Conservation (phyloP, 2,888 invertebrate genomes). For the Caenorhabditis panamensis region DNA sequence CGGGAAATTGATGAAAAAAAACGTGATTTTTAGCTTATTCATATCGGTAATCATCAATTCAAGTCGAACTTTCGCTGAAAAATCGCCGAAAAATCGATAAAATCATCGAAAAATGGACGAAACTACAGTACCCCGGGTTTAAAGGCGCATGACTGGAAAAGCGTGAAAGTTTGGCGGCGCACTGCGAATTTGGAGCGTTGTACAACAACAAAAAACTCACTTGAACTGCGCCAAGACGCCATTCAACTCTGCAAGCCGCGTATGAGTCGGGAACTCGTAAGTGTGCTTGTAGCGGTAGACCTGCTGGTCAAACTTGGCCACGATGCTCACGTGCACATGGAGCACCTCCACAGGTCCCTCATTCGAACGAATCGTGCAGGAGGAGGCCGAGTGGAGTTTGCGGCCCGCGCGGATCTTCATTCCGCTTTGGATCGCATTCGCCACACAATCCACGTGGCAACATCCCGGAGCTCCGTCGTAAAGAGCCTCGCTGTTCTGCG, state of each 20-base stretch:
- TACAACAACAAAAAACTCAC: slow-evolving; percentile 5
- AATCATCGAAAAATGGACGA: too few relatives aligned
- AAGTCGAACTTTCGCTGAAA: too few relatives aligned
- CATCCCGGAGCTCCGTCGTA: slow-evolving; percentile 55
- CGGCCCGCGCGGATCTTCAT: slow-evolving; percentile 21
- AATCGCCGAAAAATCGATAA: too few relatives aligned
- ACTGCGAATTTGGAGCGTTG: too few relatives aligned
- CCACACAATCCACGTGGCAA: slow-evolving; percentile 35
- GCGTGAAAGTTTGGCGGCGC: too few relatives aligned
- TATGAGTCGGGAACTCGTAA: slow-evolving; percentile 46
- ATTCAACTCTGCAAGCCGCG: slow-evolving; percentile 34
- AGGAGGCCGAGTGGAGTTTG: slow-evolving; percentile 3
- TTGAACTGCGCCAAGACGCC: background rate
- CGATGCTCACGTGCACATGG: slow-evolving; percentile 25
- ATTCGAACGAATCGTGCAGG: slow-evolving; percentile 26
- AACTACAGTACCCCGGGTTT: too few relatives aligned
- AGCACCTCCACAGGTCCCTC: slow-evolving; percentile 41
- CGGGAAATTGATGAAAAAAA: too few relatives aligned
- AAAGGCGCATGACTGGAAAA: too few relatives aligned
- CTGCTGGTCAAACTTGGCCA: background rate
- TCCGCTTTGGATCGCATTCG: slow-evolving; percentile 18
- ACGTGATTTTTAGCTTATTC: too few relatives aligned
- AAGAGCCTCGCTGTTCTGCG: slow-evolving; percentile 29
- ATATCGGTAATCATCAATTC: too few relatives aligned
- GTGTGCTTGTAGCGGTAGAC: slow-evolving; percentile 27